Evolutionary conservation across 2,888 invertebrate genomes (phyloP), one percentile per base, ranked within the genome.

Genomic region (Anthoptus insignis): DNA sequence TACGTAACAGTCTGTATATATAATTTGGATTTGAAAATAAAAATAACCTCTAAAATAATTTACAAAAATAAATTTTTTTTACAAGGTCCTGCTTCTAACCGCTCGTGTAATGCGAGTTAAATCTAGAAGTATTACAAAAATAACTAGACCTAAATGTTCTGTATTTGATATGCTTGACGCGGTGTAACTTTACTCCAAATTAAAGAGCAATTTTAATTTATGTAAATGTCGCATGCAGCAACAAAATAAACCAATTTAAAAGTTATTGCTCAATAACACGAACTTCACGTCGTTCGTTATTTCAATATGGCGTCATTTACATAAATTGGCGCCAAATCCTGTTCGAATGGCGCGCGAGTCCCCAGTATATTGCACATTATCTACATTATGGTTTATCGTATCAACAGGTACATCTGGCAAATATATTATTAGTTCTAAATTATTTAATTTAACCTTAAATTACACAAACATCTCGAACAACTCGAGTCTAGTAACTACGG

Each of bases 121-220:
- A 69, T 72, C 76, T 79, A 77, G 68, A 71, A 71, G 68, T 61
- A 75, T 76, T 76, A 84, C 76, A 79, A 82, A 84, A 82, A 81
- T 81, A 82, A 82, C 80, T 83, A 81, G 73, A 83, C 64, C 79
- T 86, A 84, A 74, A 73, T 73, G 76, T 81, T 75, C 78, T 81
- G 81, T 81, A 83, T 86, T 81, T 88, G 89, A 89, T 89, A 89
- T 89, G 89, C 87, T 83, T 81, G 77, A 58, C 66, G 74, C 72
- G 79, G 83, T 84, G 83, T 83, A 81, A 83, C 80, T 72, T 73
- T 70, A 72, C 63, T 24, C 66, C 45, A 57, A 14, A 2, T 6
- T 19, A 0, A 52, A 16, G 19, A 19, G 42, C 57, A 8, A 21
- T 53, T 22, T 22, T 1, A 54, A 54, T 47, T 61, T 45, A 24